These are phyloP conservation scores for Acronicta alni DNA, from an alignment of 2,888 invertebrate species.

Conservation along the genomic window DNA sequence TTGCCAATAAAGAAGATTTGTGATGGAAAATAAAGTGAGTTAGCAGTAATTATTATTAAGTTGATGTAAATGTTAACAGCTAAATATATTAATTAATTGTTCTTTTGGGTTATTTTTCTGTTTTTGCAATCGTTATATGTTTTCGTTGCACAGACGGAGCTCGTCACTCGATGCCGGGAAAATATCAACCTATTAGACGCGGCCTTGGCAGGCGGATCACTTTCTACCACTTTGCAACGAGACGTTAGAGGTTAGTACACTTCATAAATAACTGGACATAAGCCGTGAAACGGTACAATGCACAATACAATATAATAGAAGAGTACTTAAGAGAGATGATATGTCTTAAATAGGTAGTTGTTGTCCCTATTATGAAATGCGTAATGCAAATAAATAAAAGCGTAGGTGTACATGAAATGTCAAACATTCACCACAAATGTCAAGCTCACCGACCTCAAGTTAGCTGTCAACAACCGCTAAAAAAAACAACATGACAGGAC, in stretches of 20 bases:
- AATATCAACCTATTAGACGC: slow-evolving; percentile 94
- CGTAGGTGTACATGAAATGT: background rate
- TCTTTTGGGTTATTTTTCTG: slow-evolving; percentile 47
- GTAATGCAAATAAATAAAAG: background rate
- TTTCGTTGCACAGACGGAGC: slow-evolving; percentile 92
- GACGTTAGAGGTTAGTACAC: slow-evolving; percentile 90
- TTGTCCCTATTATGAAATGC: background rate
- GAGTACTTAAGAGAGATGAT: too few relatives aligned
- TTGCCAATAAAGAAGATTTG: slow-evolving; percentile 52
- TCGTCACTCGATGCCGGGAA: slow-evolving; percentile 95
- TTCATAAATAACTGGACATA: slow-evolving; percentile 34
- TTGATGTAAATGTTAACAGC: slow-evolving; percentile 51
- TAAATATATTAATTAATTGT: slow-evolving; percentile 41
- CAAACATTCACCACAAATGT: slow-evolving; percentile 16
- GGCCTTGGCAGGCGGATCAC: slow-evolving; percentile 89
- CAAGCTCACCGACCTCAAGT: slow-evolving; percentile 17
- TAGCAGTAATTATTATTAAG: slow-evolving; percentile 54
- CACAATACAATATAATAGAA: slow-evolving; percentile 6
- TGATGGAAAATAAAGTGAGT: slow-evolving; percentile 64
- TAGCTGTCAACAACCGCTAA: slow-evolving; percentile 36
- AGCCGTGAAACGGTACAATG: background rate
- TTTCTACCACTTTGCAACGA: slow-evolving; percentile 88
- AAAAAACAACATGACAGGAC: slow-evolving; percentile 49
- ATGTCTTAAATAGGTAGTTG: too few relatives aligned
- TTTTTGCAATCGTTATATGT: slow-evolving; percentile 59